These are phyloP conservation scores for Phortica variegata DNA, from an alignment of 1,140 invertebrate species.

Conservation along the genomic window DNA sequence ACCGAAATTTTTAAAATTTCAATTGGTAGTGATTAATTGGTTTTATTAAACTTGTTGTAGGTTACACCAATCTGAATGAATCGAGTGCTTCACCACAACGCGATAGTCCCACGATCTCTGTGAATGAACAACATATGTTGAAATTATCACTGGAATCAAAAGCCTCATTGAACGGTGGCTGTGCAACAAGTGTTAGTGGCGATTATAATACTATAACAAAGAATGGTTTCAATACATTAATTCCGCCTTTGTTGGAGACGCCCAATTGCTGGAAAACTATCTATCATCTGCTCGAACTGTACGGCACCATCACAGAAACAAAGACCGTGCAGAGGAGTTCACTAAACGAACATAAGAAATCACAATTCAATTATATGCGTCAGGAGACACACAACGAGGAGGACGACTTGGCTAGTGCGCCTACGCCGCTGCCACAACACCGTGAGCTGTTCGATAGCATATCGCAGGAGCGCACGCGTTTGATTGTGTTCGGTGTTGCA, in stretches of 20 bases:
- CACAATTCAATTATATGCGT: conserved; percentile 12
- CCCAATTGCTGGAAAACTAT: conserved; percentile 93
- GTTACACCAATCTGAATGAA: conserved; percentile 60
- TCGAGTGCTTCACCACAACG: conserved; percentile 69
- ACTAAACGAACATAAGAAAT: conserved; percentile 39
- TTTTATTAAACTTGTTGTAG: conserved; percentile 17
- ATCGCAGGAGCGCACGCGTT: conserved; percentile 43
- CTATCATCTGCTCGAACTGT: conserved; percentile 87
- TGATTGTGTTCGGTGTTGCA: conserved; percentile 76
- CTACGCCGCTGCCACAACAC: conserved; percentile 58
- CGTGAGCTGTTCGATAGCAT: conserved; percentile 35
- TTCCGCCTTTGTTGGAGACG: conserved; percentile 57
- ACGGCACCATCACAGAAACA: conserved; percentile 91
- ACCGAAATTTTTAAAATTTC: background rate
- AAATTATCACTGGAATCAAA: conserved; percentile 50
- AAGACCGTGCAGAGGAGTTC: conserved; percentile 72
- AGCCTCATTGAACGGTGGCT: conserved; percentile 46
- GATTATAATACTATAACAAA: conserved; percentile 48
- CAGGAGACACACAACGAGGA: conserved; percentile 57
- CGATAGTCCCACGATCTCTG: conserved; percentile 63
- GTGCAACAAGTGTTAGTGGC: conserved; percentile 45
- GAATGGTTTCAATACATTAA: conserved; percentile 18
- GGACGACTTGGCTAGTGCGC: conserved; percentile 60
- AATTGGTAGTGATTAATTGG: background rate
- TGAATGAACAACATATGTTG: conserved; percentile 62